Evolutionary conservation across 2,113 vertebrate species (phyloP).

Genomic region (Bubo scandiacus): DNA sequence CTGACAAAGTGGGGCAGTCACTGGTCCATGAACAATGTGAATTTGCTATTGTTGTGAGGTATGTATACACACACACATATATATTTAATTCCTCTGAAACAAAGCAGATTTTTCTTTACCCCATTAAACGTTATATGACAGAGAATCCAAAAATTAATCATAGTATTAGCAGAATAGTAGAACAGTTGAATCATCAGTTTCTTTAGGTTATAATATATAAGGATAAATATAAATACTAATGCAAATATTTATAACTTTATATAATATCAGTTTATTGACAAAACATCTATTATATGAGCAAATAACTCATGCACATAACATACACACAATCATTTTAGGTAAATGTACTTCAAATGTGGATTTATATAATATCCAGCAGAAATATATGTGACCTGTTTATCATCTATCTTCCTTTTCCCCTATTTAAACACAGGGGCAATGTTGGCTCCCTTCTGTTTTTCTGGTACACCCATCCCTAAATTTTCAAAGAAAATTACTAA

Average conservation of each 20-base stretch:
- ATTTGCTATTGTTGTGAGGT: not conserved
- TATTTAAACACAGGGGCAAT: not conserved
- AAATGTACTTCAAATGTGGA: not conserved
- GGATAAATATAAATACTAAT: not conserved
- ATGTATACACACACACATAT: rapidly evolving
- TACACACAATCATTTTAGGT: not conserved
- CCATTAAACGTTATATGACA: not conserved
- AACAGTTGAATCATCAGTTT: not conserved
- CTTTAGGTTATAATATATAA: not conserved
- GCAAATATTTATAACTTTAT: not conserved
- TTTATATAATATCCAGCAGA: not conserved
- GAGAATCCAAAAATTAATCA: not conserved
- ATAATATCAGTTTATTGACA: not conserved
- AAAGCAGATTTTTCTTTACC: not conserved
- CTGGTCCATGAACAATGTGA: conserved; percentile 24
- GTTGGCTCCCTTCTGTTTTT: not conserved
- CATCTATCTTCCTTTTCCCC: not conserved
- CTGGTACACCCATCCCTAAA: rapidly evolving
- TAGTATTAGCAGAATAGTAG: not conserved
- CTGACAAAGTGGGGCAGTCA: not conserved
- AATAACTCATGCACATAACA: not conserved
- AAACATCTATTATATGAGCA: not conserved
- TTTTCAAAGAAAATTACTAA: not conserved
- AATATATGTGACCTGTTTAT: not conserved
- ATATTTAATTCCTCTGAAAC: not conserved